Evolutionary conservation across 37 sponge, comb jelly and placozoan genomes (phyloP), one percentile per base, ranked within the genome.

Genomic region (Bolinopsis microptera): DNA sequence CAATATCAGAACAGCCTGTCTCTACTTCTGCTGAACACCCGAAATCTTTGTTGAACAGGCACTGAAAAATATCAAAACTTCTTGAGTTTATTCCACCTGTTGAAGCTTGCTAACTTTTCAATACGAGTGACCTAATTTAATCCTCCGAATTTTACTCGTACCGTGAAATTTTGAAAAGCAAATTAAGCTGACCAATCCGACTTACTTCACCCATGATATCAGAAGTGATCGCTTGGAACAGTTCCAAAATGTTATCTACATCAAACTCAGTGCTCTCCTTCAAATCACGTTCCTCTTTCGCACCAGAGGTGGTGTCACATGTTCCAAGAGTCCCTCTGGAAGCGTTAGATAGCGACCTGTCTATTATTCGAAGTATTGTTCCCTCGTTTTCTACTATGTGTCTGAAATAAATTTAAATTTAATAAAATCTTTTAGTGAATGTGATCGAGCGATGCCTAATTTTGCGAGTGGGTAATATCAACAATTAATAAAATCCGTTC

Each of bases 11-110:
- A 38, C 25, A 25, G 30, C 39, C 90, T n/a, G 30, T 86, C 48
- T 39, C 36, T 23, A 35, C 83, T 1, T 16, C 1, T 0, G 90
- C 38, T 40, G 90, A 86, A 39, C 90, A 86, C n/a, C 61, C 61
- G 61, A 86, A 86, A 38, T 86, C 90, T 38, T 86, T 86, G 30
- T 41, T 34, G 31, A 86, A 86, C 27, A 86, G 31, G 36, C 90
- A 86, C 90, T 86, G 90, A 86, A 41, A 40, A 28, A n/a, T n/a
- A n/a, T n/a, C n/a, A n/a, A n/a, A n/a, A n/a, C n/a, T n/a, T n/a
- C n/a, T n/a, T 22, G 21, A 21, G 68, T 67, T n/a, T n/a, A n/a
- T n/a, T n/a, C n/a, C n/a, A n/a, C n/a, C n/a, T n/a, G n/a, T n/a
- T n/a, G n/a, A n/a, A n/a, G n/a, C n/a, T n/a, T n/a, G n/a, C n/a